Base-by-base conservation (phyloP, 2,797 vertebrate species). In the Sebastes melanostomus region DNA sequence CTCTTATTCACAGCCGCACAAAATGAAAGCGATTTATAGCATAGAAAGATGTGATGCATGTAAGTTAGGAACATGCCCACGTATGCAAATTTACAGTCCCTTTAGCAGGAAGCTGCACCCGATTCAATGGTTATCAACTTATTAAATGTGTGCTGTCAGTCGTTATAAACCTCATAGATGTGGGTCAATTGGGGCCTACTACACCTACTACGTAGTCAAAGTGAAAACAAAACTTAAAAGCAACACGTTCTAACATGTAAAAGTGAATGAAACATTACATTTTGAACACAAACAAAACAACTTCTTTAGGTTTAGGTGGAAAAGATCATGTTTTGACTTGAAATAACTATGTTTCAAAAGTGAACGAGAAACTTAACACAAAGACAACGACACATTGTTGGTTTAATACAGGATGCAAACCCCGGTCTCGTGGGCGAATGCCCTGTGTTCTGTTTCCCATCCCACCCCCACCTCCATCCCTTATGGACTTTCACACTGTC, bases 21-120 rank as follows among this genome's bases (percentile, higher is more conserved):
- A 67, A 62, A 66, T 79, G 18, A 25, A 10, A 82, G 11, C 4
- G 42, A 42, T 24, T 81, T 46, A 61, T 22, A 38, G 18, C 11
- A 67, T 58, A 78, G 50, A 46, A 38, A 59, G 8, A 77, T 68
- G 32, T 30, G 25, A 70, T 67, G 9, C 22, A 46, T 42, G 56
- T 63, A 66, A 34, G 75, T 66, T 54, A 72, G 71, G 71, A 67
- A 3, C 56, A 65, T 66, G 29, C 11, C 29, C 30, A 71, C 30
- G 29, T 62, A 62, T 62, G 65, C 55, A 67, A 82, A 81, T 62
- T 0, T 66, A 46, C 18, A 52, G 38, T 32, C 27, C n/a, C 20
- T 29, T 67, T 36, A 59, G 36, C 22, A 29, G 13, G 30, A 50
- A 24, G 50, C 8, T 22, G 50, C 50, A 22, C n/a, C 20, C 9